These are phyloP conservation scores for Eptesicus fuscus DNA, from an alignment of 2,113 vertebrate genomes.

Conservation along the genomic window DNA sequence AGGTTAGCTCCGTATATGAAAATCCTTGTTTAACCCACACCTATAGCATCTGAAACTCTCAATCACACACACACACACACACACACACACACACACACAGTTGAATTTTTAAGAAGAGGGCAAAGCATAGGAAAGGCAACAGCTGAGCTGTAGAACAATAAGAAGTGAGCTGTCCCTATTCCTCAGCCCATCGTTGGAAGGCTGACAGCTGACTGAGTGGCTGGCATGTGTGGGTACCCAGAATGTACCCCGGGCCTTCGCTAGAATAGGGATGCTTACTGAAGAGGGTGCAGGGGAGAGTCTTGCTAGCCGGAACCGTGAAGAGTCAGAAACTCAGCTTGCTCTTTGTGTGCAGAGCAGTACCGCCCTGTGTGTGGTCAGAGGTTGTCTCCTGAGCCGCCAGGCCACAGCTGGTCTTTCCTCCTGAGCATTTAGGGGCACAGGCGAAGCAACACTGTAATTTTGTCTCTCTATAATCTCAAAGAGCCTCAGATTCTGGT, in stretches of 20 bases:
- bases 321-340: not conserved
- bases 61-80: not conserved
- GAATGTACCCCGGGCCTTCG: too few species aligned
- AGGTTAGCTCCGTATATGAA: too few species aligned
- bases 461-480: not conserved
- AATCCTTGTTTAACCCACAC: not conserved
- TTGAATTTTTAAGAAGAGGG: not conserved
- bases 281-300: not conserved
- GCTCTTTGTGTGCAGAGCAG: fast-evolving
- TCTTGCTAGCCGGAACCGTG: fast-evolving
- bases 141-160: not conserved
- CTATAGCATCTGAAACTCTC: not conserved
- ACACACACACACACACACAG: not conserved
- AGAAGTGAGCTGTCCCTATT: not conserved
- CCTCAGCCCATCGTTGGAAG: not conserved
- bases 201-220: not conserved
- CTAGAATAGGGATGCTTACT: not conserved
- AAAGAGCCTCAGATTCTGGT: not conserved
- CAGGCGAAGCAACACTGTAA: not conserved
- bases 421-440: not conserved
- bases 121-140: not conserved
- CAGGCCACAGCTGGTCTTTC: fast-evolving
- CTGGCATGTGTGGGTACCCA: not conserved
- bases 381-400: not conserved
- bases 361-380: fast-evolving